Conservation (phyloP, 2,888 invertebrate genomes). For the Entomobrya proxima region DNA sequence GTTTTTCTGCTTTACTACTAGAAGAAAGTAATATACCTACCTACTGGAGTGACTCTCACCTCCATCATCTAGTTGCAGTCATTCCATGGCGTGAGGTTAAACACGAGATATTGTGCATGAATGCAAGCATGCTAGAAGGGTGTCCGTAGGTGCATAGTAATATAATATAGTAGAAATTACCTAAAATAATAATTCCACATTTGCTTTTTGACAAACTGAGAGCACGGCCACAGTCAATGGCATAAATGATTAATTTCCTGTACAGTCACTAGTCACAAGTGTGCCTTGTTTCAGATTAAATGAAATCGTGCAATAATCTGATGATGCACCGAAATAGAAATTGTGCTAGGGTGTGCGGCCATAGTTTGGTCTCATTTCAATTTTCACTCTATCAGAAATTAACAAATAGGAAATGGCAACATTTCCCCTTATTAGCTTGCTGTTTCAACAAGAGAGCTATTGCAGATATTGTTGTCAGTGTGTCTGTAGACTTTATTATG, state of each 20-base stretch:
- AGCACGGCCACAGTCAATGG: conserved; percentile 18
- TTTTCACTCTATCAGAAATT: conserved; percentile 3
- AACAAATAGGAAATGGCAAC: background rate
- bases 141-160: too few species aligned
- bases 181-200: background rate
- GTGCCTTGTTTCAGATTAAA: conserved; percentile 31
- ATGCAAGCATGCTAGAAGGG: conserved; percentile 7
- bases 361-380: background rate
- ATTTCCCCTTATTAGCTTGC: background rate
- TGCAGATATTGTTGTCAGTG: too few species aligned
- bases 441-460: background rate
- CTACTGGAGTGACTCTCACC: too few species aligned
- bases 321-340: conserved; percentile 14
- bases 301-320: conserved; percentile 21
- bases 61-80: too few species aligned
- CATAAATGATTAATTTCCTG: conserved; percentile 60
- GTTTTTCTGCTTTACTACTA: too few species aligned
- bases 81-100: background rate
- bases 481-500: too few species aligned
- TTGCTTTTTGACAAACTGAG: background rate
- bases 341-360: conserved; percentile 3
- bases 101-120: conserved; percentile 26
- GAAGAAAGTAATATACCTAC: too few species aligned
- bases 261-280: background rate
- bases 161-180: too few species aligned